phyloP scores from a whole-genome alignment of 2,797 vertebrate genomes.

The Furcifer pardalis region DNA sequence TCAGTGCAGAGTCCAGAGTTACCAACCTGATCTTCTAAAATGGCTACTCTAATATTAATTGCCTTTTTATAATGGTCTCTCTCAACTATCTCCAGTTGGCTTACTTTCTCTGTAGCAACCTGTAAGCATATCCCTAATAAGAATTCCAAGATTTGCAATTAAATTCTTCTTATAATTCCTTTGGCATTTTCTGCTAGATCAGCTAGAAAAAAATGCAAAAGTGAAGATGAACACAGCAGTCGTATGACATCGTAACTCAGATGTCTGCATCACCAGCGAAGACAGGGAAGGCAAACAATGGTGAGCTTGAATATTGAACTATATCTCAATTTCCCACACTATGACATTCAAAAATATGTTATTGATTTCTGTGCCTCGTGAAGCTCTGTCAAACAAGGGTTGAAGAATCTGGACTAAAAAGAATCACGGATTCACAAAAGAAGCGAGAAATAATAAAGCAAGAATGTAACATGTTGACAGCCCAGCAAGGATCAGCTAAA shows the following conservation, averaged over 20 bases:
- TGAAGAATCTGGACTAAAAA: no score
- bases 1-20: no score
- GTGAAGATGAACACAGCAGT: not conserved
- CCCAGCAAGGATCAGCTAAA: no score
- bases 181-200: not conserved
- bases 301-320: not conserved
- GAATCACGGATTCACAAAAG: no score
- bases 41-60: not conserved
- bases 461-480: no score
- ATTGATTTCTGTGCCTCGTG: no score
- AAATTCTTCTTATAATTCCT: slow-evolving; percentile 1
- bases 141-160: not conserved
- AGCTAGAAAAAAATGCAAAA: not conserved
- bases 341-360: no score
- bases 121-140: not conserved
- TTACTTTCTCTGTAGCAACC: not conserved
- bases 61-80: not conserved
- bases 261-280: not conserved
- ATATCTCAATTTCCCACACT: no score
- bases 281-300: not conserved
- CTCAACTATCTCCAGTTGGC: not conserved
- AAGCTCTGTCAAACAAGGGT: no score
- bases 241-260: not conserved
- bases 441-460: no score
- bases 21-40: no score